Percentiles rank a stretch among this genome's conserved stretches.
phyloP scores from a whole-genome alignment of 2,888 invertebrate species.

The Congeria kusceri region DNA sequence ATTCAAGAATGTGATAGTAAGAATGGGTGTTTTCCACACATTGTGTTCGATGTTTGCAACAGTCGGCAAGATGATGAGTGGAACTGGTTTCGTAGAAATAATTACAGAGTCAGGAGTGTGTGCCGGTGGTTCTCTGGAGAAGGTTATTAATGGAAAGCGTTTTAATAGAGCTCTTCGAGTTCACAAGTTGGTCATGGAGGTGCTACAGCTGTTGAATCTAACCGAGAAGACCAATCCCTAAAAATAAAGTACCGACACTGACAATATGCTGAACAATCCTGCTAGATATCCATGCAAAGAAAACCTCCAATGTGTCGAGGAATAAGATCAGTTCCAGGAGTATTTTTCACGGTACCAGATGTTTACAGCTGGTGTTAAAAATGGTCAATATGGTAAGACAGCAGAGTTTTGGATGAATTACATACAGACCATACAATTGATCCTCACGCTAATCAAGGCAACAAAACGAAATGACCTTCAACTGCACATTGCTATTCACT shows the following conservation, averaged over 20 bases:
- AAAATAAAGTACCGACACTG: not conserved
- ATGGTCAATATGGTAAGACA: constrained; percentile 39
- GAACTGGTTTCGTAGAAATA: constrained; percentile 50
- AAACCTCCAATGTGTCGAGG: not conserved
- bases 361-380: constrained; percentile 30
- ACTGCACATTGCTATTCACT: constrained; percentile 44
- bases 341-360: constrained; percentile 14
- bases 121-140: constrained; percentile 51
- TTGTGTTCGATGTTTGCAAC: constrained; percentile 38
- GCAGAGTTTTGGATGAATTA: constrained; percentile 57
- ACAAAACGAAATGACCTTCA: constrained; percentile 52
- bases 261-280: not conserved
- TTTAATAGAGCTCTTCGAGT: constrained; percentile 51
- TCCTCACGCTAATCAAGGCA: constrained; percentile 40
- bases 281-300: constrained; percentile 4
- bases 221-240: not conserved
- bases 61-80: constrained; percentile 41
- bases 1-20: constrained; percentile 24
- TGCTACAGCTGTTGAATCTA: not conserved
- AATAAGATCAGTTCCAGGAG: constrained; percentile 3
- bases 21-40: constrained; percentile 51
- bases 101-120: constrained; percentile 44
- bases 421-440: constrained; percentile 37
- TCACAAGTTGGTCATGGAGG: constrained; percentile 40
- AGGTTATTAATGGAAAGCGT: constrained; percentile 38